Base-by-base conservation (phyloP, 2,797 vertebrate species). In the Trichosurus vulpecula region DNA sequence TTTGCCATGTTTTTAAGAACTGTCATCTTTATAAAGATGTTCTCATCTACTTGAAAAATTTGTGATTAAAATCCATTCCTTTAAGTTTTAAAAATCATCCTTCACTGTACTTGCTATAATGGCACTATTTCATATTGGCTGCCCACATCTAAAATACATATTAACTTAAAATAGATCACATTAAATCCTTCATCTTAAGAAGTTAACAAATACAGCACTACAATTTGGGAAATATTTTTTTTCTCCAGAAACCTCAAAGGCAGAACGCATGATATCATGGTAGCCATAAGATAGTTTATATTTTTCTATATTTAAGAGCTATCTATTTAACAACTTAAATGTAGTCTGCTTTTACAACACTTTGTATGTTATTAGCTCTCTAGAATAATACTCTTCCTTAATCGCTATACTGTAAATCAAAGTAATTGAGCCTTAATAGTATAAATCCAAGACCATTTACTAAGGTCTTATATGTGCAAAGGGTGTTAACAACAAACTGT, bases 11-110 rank as follows among this genome's bases (percentile, higher is more conserved):
- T n/a, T n/a, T n/a, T n/a, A n/a, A 74, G 87, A 89, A 96, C 58
- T 31, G 91, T 93, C 96, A 92, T 96, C 92, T 93, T 96, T 93
- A 94, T 57, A n/a, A 96, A 97, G 97, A 96, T 35, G 0, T 53
- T 96, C 97, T 41, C 96, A 52, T 31, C 55, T 96, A 92, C 95
- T 93, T 96, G 55, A 97, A 95, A 96, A 97, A n/a, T n/a, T n/a
- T n/a, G 96, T 53, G 30, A 35, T 93, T 91, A 57, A 11, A 87
- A 41, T 9, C n/a, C 94, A 66, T 90, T 31, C 30, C 58, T 81
- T 94, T 54, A 31, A 47, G 27, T 90, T 97, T 95, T 96, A 54
- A 57, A 94, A 95, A 87, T 90, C 96, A 54, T 16, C 51, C 93
- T 92, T 87, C 58, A 95, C 57, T 53, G 41, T 66, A 52, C 47